Evolutionary conservation across 1,140 invertebrate species (phyloP), one percentile per base, ranked within the genome.

Genomic region (Manduca sexta): DNA sequence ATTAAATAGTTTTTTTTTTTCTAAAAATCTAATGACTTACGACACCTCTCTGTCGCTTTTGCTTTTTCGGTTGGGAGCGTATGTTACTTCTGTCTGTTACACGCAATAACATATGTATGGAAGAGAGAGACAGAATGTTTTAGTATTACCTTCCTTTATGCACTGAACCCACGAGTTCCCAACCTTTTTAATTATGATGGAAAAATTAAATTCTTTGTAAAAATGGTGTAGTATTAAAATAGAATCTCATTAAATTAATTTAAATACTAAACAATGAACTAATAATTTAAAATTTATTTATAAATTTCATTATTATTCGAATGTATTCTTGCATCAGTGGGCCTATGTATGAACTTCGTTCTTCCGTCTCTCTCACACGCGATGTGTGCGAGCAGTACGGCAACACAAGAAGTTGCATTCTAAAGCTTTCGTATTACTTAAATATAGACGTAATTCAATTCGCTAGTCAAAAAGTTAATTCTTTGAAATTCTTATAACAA

Each of bases 401-500:
- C 39, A 49, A 45, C 8, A 38, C 38, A 45, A 15, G 33, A 38
- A 45, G 47, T 41, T 38, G 55, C 53, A 56, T 62, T 64, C 60
- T 45, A 58, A 68, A 64, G 71, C 75, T 74, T 71, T 74, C 60
- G 63, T 74, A 72, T 74, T 76, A 74, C 66, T 78, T 78, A 68
- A 60, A 49, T 56, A 58, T 63, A 39, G 26, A 49, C 26, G 64
- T 76, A 76, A 70, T 79, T 71, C 74, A 76, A 78, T 78, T 78
- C 67, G 68, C 78, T 82, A 82, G 78, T 82, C 76, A 80, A 75
- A 70, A 74, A 63, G 62, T 72, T 42, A 45, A 71, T 74, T 63
- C 62, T 67, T 74, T 69, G 73, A 67, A 63, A 47, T 43, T 52
- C 58, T 64, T 45, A 57, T 56, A 67, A 64, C 57, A 64, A 60